Base-by-base conservation (phyloP, 2,888 invertebrate genomes). In the Cataglyphis livida region DNA sequence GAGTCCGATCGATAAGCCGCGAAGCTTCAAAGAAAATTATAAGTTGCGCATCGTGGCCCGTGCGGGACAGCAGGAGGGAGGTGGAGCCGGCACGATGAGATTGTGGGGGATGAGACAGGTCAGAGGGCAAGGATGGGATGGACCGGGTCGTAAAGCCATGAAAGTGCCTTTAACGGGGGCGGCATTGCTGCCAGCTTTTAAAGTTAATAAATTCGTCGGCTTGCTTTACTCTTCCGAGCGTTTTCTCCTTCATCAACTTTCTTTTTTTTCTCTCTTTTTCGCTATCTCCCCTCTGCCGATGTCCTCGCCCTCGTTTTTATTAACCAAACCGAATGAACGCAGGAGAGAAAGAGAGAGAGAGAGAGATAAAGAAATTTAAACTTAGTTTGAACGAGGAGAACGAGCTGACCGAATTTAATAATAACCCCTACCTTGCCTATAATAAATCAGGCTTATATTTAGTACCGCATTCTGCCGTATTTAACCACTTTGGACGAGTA, bases 131-230 rank as follows among this genome's bases (percentile, higher is more conserved):
- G 44, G 74, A 41, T 44, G 70, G 71, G 70, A 38, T 62, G 62
- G 75, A 84, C 70, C 76, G 61, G 85, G 82, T 91, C 87, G 88
- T 88, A 88, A 90, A 91, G 89, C 85, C 89, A 87, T 90, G 90
- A 90, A 90, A 90, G 89, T 90, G 89, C 86, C 89, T 87, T 86
- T 88, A 90, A 91, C 90, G 85, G 90, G 51, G 88, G 87, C 90
- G 89, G 90, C 87, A 91, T 90, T 84, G 91, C 89, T 66, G 90
- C 87, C 91, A 89, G 93, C 92, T 93, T 93, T 93, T 88, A 91
- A 93, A 92, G 92, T 93, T 93, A 93, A 93, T 93, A 93, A 93
- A 93, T 93, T 93, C 91, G 91, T 90, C 89, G 83, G 89, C 85
- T 88, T 86, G 86, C 87, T 89, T 84, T 81, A 84, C 85, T 87